These are phyloP conservation scores for Galaxea fascicularis DNA, from an alignment of 92 coral and sea anemone species.

Conservation along the genomic window DNA sequence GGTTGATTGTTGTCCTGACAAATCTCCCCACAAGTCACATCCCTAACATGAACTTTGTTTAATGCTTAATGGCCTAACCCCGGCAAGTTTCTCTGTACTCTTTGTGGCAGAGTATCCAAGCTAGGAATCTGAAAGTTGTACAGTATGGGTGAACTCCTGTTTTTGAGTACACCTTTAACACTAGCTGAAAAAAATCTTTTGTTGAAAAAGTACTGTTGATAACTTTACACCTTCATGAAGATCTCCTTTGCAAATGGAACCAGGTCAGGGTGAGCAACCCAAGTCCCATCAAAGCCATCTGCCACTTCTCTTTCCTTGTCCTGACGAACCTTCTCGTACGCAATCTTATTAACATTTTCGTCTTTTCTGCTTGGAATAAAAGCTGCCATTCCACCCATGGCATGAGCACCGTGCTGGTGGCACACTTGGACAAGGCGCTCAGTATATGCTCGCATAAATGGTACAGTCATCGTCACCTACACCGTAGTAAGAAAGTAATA, in stretches of 20 bases:
- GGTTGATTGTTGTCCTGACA: background rate
- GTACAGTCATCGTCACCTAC: conserved; percentile 93
- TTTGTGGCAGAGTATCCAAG: no score
- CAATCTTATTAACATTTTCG: conserved; percentile 87
- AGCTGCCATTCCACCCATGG: conserved; percentile 99
- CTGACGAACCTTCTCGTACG: conserved; percentile 87
- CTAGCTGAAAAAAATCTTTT: no score
- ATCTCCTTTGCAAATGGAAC: conserved; percentile 88
- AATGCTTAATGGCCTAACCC: no score
- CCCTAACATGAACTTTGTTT: no score
- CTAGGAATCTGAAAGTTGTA: no score
- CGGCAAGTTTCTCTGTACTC: no score
- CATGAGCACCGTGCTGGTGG: conserved; percentile 97
- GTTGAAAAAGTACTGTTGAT: no score
- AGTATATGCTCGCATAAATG: conserved; percentile 96
- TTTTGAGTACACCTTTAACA: no score
- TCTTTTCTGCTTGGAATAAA: conserved; percentile 95
- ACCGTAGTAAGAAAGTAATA: background rate
- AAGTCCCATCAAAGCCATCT: conserved; percentile 98
- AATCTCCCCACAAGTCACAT: no score
- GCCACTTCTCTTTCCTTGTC: conserved; percentile 97
- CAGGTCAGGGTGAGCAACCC: conserved; percentile 99
- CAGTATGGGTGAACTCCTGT: no score
- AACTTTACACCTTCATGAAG: conserved; percentile 60
- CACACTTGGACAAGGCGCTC: conserved; percentile 95